Evolutionary conservation across 2,113 vertebrate genomes (phyloP), one percentile per base, ranked within the genome.

Genomic region (Talpa occidentalis): DNA sequence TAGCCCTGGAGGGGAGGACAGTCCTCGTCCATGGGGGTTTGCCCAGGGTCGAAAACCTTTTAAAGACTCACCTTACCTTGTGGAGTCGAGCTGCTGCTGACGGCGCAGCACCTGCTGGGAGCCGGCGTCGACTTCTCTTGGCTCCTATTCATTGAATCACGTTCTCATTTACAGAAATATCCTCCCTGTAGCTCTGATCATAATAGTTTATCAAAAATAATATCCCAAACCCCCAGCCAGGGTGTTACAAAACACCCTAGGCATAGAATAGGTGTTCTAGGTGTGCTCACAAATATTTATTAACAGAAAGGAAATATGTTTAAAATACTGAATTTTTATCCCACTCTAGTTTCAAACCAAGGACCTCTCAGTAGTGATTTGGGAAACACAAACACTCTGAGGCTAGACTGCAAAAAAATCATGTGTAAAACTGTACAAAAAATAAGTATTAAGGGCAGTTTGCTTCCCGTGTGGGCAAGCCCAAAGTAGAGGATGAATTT

Each of bases 161-260:
- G 88, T 92, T 47, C 67, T 79, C 76, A 95, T 94, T 85, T 80
- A 81, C 83, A 90, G 77, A 76, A 74, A 40, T 40, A 37, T 16
- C 94, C 91, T 96, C 92, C 97, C 96, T 88, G 82, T 86, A 37
- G 67, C 91, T 81, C 86, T 93, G 66, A 72, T 10, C 30, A 64
- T 44, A 2, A 24, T 17, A 79, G 86, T 97, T 97, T 94, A 56
- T 54, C 24, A 92, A 96, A 97, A 93, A 91, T 95, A 70, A 5
- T 79, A 94, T 95, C 96, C 94, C 91, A 14, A 12, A 78, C 92
- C 96, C 80, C 89, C 94, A 88, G 88, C 66, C 32, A 89, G 37
- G 22, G 35, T 54, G 90, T 72, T 56, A 16, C 59, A 62, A 59
- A 94, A 37, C 17, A n/a, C 64, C 10, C 30, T 70, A 42, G 79